Percentiles rank a stretch among this genome's conserved stretches.
phyloP scores from a whole-genome alignment of 2,113 vertebrate genomes.

The Brevimyrus niger region DNA sequence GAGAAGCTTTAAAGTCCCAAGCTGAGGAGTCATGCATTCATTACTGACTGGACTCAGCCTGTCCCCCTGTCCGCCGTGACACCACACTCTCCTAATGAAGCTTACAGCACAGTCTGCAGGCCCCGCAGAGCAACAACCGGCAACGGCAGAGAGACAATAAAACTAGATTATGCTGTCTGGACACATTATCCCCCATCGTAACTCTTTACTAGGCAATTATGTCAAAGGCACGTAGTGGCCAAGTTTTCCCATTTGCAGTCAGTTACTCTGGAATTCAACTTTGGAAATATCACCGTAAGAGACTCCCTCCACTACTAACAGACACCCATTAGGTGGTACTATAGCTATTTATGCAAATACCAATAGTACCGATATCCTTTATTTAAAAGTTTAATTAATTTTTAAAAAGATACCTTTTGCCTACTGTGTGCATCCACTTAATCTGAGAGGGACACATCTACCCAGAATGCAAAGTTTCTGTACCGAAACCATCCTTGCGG shows the following conservation, averaged over 20 bases:
- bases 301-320: neutral
- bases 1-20: neutral
- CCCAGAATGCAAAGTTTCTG: neutral
- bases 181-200: neutral
- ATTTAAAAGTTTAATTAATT: neutral
- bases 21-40: neutral
- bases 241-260: neutral
- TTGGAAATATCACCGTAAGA: neutral
- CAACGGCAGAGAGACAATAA: neutral
- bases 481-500: neutral
- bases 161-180: slow-evolving; percentile 5
- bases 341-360: neutral
- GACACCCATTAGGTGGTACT: neutral
- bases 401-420: neutral
- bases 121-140: neutral
- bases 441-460: neutral
- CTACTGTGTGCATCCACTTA: neutral
- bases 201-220: slow-evolving; percentile 2
- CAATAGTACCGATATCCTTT: neutral
- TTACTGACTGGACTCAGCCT: neutral
- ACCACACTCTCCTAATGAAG: neutral
- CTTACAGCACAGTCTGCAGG: neutral
- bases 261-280: neutral
- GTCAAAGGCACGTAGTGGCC: neutral
- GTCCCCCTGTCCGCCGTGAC: neutral